Evolutionary conservation across 2,797 vertebrate genomes (phyloP), one percentile per base, ranked within the genome.

Genomic region (Peromyscus aztecus): DNA sequence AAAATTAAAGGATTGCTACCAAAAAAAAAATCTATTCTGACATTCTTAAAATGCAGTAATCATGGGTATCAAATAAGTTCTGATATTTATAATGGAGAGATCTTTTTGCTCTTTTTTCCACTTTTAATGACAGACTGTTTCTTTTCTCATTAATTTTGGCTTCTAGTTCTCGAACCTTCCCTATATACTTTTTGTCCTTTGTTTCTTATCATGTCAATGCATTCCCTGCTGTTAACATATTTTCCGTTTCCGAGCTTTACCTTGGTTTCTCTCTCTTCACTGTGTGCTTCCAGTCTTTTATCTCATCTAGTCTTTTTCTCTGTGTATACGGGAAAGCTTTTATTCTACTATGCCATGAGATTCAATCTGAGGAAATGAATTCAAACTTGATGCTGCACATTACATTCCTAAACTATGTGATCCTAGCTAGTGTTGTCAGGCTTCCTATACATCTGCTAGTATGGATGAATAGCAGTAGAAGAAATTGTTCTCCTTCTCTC

Each of bases 81-180:
- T 27, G 37, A 43, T 75, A 73, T 52, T 59, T 90, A 40, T 90
- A 84, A 61, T 37, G 84, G 67, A 61, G 71, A 92, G 61, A 83
- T 82, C 10, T 19, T 73, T 84, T 97, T 86, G 31, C 19, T 90
- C 17, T 57, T 59, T 37, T 95, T 92, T 83, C 23, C 19, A 59
- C 55, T 40, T 90, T 93, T 92, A 69, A 0, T 86, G 37, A 19
- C 73, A 91, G 76, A 81, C 46, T 37, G 93, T 94, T 43, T 55
- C 55, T 92, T 91, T 57, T 94, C 76, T 90, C 90, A 9, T 96
- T 93, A 78, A 95, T 94, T 93, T 96, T 75, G 63, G 87, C 46
- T 95, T 96, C 83, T 31, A 55, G 11, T 52, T 94, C 40, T 89
- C 82, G n/a, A 40, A 34, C 49, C 75, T 92, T 11, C 69, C 75